phyloP scores from a whole-genome alignment of 2,113 vertebrate species.

The Petromus typicus region DNA sequence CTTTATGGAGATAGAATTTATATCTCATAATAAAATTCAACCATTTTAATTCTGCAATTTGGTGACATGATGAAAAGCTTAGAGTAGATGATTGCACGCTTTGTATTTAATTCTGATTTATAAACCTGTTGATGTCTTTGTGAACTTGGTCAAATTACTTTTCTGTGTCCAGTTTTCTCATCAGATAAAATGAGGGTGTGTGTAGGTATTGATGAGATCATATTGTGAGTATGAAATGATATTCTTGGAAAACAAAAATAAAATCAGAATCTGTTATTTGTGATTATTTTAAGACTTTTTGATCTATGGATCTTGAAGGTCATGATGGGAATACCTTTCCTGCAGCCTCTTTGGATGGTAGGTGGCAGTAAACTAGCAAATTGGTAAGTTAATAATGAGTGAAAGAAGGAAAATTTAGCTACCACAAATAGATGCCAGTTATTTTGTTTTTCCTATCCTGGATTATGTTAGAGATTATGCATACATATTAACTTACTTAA shows the following conservation, averaged over 20 bases:
- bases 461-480: background rate
- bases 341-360: background rate
- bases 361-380: background rate
- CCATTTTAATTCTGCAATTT: background rate
- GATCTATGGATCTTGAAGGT: background rate
- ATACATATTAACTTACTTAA: background rate
- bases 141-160: background rate
- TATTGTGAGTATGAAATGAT: conserved; percentile 32
- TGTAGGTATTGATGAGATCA: background rate
- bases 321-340: background rate
- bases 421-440: background rate
- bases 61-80: background rate
- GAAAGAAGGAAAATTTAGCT: background rate
- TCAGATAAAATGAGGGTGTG: background rate
- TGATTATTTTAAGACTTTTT: background rate
- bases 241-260: conserved; percentile 8
- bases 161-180: background rate
- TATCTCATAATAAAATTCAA: background rate
- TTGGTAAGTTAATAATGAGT: background rate
- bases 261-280: background rate
- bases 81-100: background rate
- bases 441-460: background rate
- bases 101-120: background rate
- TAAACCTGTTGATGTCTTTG: conserved; percentile 25
- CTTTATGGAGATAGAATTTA: conserved; percentile 46